A percentile compares a stretch with the other conserved stretches of the same genome.
Conservation (phyloP, 2,113 vertebrate species). For the Leptosomus discolor region DNA sequence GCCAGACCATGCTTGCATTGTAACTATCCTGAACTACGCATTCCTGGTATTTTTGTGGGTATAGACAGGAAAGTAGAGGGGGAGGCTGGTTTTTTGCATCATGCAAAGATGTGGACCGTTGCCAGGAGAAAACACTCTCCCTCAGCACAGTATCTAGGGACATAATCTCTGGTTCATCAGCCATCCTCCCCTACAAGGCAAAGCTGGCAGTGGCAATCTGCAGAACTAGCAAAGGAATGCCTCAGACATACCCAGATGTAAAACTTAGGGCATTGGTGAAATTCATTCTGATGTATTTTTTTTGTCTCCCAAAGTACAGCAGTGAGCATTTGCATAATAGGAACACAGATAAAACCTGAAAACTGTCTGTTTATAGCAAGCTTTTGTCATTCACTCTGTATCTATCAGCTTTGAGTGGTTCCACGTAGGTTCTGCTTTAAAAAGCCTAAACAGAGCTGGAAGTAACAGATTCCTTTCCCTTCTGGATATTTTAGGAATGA, state of each 20-base stretch:
- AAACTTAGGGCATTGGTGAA: background rate
- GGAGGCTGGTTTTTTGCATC: background rate
- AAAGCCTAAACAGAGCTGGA: background rate
- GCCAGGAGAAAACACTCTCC: background rate
- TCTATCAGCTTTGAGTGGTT: background rate
- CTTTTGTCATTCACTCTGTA: background rate
- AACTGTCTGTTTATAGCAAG: background rate
- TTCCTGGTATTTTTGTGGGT: background rate
- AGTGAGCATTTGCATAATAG: background rate
- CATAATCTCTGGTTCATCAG: background rate
- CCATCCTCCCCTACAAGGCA: background rate
- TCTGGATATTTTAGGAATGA: background rate
- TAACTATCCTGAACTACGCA: background rate
- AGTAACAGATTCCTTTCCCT: background rate
- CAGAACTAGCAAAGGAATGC: background rate
- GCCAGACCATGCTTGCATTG: background rate
- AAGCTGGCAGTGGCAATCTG: rapidly evolving
- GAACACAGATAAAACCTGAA: background rate
- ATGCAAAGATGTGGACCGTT: background rate
- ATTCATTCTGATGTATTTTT: background rate
- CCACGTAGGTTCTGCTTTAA: background rate
- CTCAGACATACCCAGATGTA: background rate
- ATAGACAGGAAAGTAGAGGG: background rate
- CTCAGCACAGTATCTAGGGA: background rate
- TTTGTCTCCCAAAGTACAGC: background rate